phyloP scores from a whole-genome alignment of 2,113 vertebrate species.

The Camelus bactrianus region DNA sequence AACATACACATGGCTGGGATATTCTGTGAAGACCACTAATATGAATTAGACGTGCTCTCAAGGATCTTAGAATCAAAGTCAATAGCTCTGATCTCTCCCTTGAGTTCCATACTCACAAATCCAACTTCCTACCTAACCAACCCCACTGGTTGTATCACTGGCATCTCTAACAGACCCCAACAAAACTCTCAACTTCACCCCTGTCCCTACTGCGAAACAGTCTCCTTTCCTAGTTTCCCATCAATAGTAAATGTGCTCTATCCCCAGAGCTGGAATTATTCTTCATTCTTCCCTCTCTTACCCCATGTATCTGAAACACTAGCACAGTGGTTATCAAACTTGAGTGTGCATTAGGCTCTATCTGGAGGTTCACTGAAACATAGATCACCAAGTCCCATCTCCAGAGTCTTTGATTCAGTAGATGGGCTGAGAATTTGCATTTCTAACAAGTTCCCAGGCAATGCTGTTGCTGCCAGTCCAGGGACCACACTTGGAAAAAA shows the following conservation, averaged over 20 bases:
- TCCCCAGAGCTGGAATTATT: not conserved
- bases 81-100: not conserved
- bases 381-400: not conserved
- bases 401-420: not conserved
- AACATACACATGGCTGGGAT: not conserved
- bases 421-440: not conserved
- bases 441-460: conserved; percentile 16
- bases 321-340: not conserved
- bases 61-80: not conserved
- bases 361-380: not conserved
- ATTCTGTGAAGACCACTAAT: not conserved
- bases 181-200: not conserved
- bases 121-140: not conserved
- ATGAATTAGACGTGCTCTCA: not conserved
- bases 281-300: not conserved
- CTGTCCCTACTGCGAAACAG: not conserved
- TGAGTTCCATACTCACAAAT: conserved; percentile 13
- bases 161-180: not conserved
- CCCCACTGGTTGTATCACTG: not conserved
- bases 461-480: not conserved
- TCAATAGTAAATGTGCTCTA: not conserved
- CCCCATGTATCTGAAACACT: not conserved
- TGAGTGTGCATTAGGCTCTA: not conserved
- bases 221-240: not conserved
- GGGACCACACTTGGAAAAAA: not conserved